Evolutionary conservation across 2,888 invertebrate species (phyloP).

Genomic region (Zaprionus lineosus): DNA sequence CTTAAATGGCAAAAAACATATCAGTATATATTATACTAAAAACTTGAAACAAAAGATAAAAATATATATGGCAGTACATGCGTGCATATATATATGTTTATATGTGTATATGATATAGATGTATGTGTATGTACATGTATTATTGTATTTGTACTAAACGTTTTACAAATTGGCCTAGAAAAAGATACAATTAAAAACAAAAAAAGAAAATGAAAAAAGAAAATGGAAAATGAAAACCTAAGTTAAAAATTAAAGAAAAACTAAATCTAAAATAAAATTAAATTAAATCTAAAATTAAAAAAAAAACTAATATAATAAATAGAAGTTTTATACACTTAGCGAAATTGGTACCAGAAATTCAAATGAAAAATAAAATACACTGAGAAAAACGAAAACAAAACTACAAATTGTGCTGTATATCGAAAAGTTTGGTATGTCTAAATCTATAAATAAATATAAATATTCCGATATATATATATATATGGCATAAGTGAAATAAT

Average conservation of each 20-base stretch:
- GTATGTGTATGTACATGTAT: conserved; percentile 58
- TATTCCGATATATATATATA: conserved; percentile 35
- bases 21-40: conserved; percentile 64
- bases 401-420: conserved; percentile 55
- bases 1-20: conserved; percentile 76
- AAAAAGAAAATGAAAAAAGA: conserved; percentile 39
- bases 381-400: conserved; percentile 20
- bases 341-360: conserved; percentile 57
- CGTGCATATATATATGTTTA: conserved; percentile 47
- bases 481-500: conserved; percentile 32
- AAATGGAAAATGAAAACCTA: conserved; percentile 25
- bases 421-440: conserved; percentile 75
- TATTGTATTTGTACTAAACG: conserved; percentile 79
- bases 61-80: conserved; percentile 54
- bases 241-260: conserved; percentile 46
- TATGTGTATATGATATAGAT: conserved; percentile 38
- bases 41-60: conserved; percentile 47
- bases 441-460: conserved; percentile 69
- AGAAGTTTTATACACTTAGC: conserved; percentile 69
- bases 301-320: conserved; percentile 46
- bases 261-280: conserved; percentile 9
- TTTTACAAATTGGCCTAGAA: conserved; percentile 77
- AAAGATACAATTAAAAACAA: conserved; percentile 26
- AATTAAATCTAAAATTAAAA: conserved; percentile 17
- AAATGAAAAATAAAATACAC: conserved; percentile 7